Conservation (phyloP, 2,888 invertebrate genomes). For the Steromphala cineraria region DNA sequence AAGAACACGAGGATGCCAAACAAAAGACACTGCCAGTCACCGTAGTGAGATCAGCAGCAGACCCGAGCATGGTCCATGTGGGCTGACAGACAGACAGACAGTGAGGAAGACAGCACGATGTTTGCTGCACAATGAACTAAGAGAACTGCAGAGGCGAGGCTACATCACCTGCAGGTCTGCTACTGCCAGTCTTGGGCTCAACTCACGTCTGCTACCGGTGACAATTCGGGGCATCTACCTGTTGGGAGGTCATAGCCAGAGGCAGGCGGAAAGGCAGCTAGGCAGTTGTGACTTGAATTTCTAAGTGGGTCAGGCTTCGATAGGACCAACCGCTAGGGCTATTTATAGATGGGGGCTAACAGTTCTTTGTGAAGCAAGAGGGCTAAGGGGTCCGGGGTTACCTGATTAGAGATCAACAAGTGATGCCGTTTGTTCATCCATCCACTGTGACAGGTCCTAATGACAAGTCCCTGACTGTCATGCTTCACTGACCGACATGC, state of each 20-base stretch:
- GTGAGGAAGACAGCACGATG: neutral
- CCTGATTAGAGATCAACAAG: neutral
- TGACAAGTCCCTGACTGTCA: too few relatives aligned
- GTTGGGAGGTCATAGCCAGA: slow-evolving; percentile 3
- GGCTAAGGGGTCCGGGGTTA: neutral
- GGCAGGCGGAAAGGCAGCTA: neutral
- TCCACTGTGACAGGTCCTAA: too few relatives aligned
- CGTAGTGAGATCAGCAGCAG: neutral
- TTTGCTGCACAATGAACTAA: neutral
- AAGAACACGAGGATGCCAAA: neutral
- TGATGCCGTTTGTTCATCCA: too few relatives aligned
- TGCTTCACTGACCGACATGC: too few relatives aligned
- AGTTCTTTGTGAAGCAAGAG: slow-evolving; percentile 4
- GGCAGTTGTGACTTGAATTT: slow-evolving; percentile 22
- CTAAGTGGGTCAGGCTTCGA: slow-evolving; percentile 15
- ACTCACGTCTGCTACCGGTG: neutral
- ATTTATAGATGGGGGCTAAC: neutral
- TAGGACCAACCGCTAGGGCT: neutral
- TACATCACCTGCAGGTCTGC: neutral
- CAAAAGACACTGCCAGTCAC: neutral
- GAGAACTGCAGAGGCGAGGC: neutral
- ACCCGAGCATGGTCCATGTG: neutral
- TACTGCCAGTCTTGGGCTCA: neutral
- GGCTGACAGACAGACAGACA: neutral
- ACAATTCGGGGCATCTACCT: slow-evolving; percentile 11